Percentiles rank a stretch among this genome's conserved stretches.
Evolutionary conservation across 2,797 vertebrate species (phyloP).

Genomic region (Syngnathus rostellatus): DNA sequence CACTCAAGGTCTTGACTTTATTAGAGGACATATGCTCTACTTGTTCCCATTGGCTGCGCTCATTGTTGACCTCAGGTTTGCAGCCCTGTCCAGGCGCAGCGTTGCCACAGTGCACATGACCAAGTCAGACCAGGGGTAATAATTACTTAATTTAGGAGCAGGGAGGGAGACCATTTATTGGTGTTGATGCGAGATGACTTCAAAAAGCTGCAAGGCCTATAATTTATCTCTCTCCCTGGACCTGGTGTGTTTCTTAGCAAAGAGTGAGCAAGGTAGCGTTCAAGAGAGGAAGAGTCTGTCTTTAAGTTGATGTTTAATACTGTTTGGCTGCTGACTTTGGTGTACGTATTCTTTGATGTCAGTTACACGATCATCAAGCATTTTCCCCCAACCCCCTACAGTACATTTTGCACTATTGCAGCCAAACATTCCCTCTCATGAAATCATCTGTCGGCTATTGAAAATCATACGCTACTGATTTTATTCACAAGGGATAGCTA

Average conservation of each 20-base stretch:
- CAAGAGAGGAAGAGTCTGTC: conserved; percentile 43
- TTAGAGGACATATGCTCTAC: conserved; percentile 44
- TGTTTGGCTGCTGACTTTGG: conserved; percentile 61
- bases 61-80: conserved; percentile 23
- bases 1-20: conserved; percentile 43
- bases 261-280: conserved; percentile 48
- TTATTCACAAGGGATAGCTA: conserved; percentile 57
- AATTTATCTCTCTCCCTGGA: conserved; percentile 62
- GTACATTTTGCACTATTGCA: conserved; percentile 46
- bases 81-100: conserved; percentile 27
- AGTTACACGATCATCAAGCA: conserved; percentile 64
- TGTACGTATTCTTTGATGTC: conserved; percentile 64
- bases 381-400: conserved; percentile 46
- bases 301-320: conserved; percentile 56
- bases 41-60: conserved; percentile 28
- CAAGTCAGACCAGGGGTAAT: conserved; percentile 60
- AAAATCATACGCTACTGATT: conserved; percentile 44
- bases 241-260: conserved; percentile 46
- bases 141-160: conserved; percentile 67
- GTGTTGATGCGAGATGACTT: conserved; percentile 64
- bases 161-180: conserved; percentile 61
- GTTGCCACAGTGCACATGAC: conserved; percentile 35
- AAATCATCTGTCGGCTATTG: conserved; percentile 52
- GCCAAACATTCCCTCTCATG: conserved; percentile 32
- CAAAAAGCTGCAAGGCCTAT: conserved; percentile 60